Evolutionary conservation across 2,888 invertebrate species (phyloP), one percentile per base, ranked within the genome.

Genomic region (Steinernema hermaphroditum): DNA sequence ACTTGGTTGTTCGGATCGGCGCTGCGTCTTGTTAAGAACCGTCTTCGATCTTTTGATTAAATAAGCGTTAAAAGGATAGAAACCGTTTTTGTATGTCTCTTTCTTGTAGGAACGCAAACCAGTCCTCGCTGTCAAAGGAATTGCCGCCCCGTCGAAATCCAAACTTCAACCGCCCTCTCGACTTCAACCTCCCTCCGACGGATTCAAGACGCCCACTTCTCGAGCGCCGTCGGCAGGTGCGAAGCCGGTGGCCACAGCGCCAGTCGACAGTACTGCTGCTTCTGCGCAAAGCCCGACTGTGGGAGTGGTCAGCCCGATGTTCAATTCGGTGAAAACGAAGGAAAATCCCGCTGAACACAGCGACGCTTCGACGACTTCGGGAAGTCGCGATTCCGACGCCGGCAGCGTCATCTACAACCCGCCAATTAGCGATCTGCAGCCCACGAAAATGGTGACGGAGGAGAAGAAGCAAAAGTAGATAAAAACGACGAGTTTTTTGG

Each of bases 231-330:
- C 34, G 1, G 44, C 69, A 6, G 12, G 22, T 4, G 57, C 27
- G 8, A 54, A 57, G 34, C 22, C 41, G 27, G 50, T 54, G 12
- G 32, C 27, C 12, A n/a, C 57, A 6, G 16, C 32, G 9, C 27
- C 37, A 1, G 50, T 50, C 4, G 34, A 34, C 14, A 2, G 27
- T n/a, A 32, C 43, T 14, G 29, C 34, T n/a, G 12, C 72, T 44
- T 29, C 44, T 57, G 49, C 62, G 22, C 49, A 71, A n/a, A 70
- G 71, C 24, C 77, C 80, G 34, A 85, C 85, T 68, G 87, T 88
- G 41, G 88, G 91, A 87, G 90, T 92, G 83, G 92, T 93, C 57
- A 92, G 92, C 24, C 93, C 93, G 1, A 92, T 92, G 91, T 76
- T 78, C 73, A 75, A 72, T 44, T 73, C 76, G 73, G 79, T 76